phyloP scores from a whole-genome alignment of 1,140 invertebrate species.

The Lepidurus apus region DNA sequence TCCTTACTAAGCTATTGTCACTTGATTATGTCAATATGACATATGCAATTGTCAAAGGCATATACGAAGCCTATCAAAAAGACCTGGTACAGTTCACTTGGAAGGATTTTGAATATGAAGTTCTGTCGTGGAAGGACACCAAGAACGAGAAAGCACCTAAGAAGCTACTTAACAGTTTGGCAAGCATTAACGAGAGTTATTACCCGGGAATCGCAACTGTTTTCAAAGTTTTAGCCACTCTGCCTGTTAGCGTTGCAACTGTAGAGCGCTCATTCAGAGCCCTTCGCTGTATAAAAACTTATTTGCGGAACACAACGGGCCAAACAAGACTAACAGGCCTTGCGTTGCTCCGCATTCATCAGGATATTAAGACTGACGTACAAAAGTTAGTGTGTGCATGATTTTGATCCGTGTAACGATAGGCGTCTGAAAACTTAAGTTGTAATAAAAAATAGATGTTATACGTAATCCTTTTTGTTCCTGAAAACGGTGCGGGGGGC shows the following conservation, averaged over 20 bases:
- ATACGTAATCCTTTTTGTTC: too few species aligned
- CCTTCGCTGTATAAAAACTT: slow-evolving; percentile 41
- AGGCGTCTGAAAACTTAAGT: too few species aligned
- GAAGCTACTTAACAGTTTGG: not conserved
- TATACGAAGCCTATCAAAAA: too few species aligned
- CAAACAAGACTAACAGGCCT: slow-evolving; percentile 40
- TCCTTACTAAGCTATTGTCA: not conserved
- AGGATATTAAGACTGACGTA: too few species aligned
- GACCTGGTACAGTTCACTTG: too few species aligned
- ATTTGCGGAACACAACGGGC: slow-evolving; percentile 40
- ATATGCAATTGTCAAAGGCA: too few species aligned
- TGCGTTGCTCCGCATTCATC: slow-evolving; percentile 39
- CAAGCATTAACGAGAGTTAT: slow-evolving; percentile 30
- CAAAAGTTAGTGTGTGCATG: too few species aligned
- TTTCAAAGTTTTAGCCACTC: slow-evolving; percentile 38
- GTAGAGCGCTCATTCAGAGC: slow-evolving; percentile 41
- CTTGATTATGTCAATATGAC: too few species aligned
- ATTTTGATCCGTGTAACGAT: too few species aligned
- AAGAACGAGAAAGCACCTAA: not conserved
- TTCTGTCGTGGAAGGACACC: not conserved
- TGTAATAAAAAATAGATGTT: too few species aligned
- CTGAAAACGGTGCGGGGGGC: too few species aligned
- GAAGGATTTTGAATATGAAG: not conserved
- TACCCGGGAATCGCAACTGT: slow-evolving; percentile 37
- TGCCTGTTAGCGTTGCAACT: slow-evolving; percentile 41